Evolutionary conservation across 2,888 invertebrate species (phyloP).

Genomic region (Troglohyphantes excavatus): DNA sequence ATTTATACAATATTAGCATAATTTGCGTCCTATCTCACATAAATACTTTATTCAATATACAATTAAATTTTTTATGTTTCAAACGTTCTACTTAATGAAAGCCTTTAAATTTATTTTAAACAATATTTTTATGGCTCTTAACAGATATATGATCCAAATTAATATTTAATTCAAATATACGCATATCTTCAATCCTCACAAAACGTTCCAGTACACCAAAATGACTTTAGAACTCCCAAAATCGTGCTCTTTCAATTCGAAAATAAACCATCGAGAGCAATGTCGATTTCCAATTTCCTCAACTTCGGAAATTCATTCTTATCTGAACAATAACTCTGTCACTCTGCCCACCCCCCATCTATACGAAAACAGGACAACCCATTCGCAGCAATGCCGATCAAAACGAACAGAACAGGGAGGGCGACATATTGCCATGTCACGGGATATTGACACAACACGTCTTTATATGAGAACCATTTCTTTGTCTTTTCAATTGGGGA

Average conservation of each 20-base stretch:
- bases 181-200: no score
- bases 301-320: slow-evolving; percentile 23
- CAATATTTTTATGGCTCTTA: no score
- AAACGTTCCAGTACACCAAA: no score
- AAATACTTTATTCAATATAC: no score
- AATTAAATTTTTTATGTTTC: no score
- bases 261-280: neutral
- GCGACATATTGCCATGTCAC: slow-evolving; percentile 8
- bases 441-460: slow-evolving; percentile 45
- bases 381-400: neutral
- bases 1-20: no score
- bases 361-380: slow-evolving; percentile 18
- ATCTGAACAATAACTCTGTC: slow-evolving; percentile 35
- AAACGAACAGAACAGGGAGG: neutral
- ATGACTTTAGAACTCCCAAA: neutral
- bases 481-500: neutral
- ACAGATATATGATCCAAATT: no score
- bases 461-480: slow-evolving; percentile 10
- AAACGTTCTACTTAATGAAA: no score
- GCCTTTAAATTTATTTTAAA: no score
- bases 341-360: neutral
- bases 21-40: no score
- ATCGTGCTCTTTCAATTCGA: neutral
- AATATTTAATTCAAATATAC: no score
- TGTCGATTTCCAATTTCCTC: slow-evolving; percentile 3